Evolutionary conservation across 2,797 vertebrate genomes (phyloP), one percentile per base, ranked within the genome.

Genomic region (Spheniscus humboldti): DNA sequence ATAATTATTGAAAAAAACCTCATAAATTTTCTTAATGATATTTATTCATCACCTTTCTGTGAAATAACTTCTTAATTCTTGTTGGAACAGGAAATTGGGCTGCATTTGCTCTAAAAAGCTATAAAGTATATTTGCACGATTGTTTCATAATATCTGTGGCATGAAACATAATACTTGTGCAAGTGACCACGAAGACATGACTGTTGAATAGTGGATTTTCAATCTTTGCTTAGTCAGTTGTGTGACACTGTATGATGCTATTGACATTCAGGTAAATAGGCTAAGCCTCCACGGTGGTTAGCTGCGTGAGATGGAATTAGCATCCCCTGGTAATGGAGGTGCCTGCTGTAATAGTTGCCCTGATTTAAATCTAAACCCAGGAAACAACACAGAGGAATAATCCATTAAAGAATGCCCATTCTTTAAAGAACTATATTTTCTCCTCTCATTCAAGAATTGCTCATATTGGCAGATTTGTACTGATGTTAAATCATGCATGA

Each of bases 31-130:
- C 35, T 66, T 80, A 57, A 88, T 88, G 14, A 62, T 90, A 91
- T 94, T 95, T 95, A 55, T 78, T 96, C 81, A 88, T 94, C 92
- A 73, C 78, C 41, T 86, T 43, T 93, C 74, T 81, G 16, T 89
- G 82, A 90, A 95, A 80, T 53, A 85, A 82, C 64, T 93, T 95
- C 60, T 67, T 86, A 4, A 84, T 91, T 7, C 52, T 80, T 86
- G 11, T 64, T 92, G 33, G 67, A 83, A 76, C 31, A 75, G 81
- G 72, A 88, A 86, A 59, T 69, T 86, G 28, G 64, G 56, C 52
- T 90, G 30, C n/a, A 35, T 94, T 81, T 79, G 37, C 57, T 83
- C 57, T 75, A 55, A 93, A 92, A 94, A 50, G n/a, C 71, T 89
- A 43, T 62, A 71, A 90, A 53, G 7, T 82, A 16, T 77, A 92